Evolutionary conservation across 2,888 invertebrate genomes (phyloP).

Genomic region (Smittia sp.): DNA sequence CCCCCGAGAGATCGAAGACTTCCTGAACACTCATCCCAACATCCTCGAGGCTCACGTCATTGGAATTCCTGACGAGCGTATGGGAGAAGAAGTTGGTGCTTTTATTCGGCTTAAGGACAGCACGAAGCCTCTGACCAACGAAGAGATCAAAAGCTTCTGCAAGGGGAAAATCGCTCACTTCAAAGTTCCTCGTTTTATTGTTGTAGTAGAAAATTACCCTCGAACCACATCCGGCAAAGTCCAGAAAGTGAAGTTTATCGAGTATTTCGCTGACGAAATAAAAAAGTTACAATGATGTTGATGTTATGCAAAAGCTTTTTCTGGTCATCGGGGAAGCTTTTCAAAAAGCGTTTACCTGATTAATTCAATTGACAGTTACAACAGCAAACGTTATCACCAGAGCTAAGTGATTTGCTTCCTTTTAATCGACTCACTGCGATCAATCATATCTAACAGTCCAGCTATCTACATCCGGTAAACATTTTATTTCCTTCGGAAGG

Average conservation of each 20-base stretch:
- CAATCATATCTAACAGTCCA: too few species aligned
- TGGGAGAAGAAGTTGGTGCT: constrained; percentile 71
- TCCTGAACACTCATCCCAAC: constrained; percentile 65
- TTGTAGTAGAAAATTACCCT: constrained; percentile 66
- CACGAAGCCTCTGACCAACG: constrained; percentile 54
- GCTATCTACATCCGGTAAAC: too few species aligned
- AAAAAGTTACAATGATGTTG: background rate
- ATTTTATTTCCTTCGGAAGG: too few species aligned
- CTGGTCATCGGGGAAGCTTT: background rate
- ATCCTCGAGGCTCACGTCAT: constrained; percentile 66
- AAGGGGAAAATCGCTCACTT: constrained; percentile 70
- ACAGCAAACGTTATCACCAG: too few species aligned
- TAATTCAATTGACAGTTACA: too few species aligned
- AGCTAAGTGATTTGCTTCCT: too few species aligned
- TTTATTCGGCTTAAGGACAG: constrained; percentile 59
- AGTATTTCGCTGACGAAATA: constrained; percentile 45
- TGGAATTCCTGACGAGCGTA: constrained; percentile 59
- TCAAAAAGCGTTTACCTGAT: too few species aligned
- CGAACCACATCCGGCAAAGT: constrained; percentile 77
- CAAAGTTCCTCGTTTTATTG: constrained; percentile 72
- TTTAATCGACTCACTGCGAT: too few species aligned
- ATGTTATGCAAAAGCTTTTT: background rate
- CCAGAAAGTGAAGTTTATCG: constrained; percentile 63
- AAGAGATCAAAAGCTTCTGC: constrained; percentile 63
- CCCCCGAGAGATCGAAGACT: constrained; percentile 75